Evolutionary conservation across 2,797 vertebrate species (phyloP), one percentile per base, ranked within the genome.

Genomic region (Arremon brunneinucha): DNA sequence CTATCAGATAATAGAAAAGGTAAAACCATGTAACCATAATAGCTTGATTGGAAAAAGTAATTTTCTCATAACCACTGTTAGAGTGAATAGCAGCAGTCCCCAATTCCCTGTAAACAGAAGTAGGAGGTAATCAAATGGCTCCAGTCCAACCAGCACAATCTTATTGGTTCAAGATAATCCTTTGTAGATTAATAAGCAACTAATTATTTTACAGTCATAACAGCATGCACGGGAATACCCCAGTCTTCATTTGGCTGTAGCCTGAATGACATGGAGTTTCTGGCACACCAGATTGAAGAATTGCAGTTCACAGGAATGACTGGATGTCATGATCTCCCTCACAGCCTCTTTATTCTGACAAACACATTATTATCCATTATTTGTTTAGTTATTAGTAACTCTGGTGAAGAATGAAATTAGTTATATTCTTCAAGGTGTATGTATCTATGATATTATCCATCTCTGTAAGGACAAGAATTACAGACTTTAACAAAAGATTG

Each of bases 181-280:
- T 93, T 87, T 82, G 41, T 64, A 68, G 35, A 47, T 87, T 89
- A 91, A 89, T 92, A 84, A 94, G 55, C 57, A 83, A 68, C 74
- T 83, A 85, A 90, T 96, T 91, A 78, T 88, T 94, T 94, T 82
- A 34, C 43, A n/a, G 35, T 87, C 55, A 24, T 63, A 69, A 84
- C 67, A 92, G 50, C 57, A 41, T 69, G 39, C 34, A 59, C 0
- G 1, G 59, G 56, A 90, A 82, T 90, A 55, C 20, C 82, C 35
- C 50, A 47, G 0, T 69, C 47, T 89, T 82, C 74, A n/a, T 71
- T 76, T 76, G 27, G 5, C 63, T 84, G 39, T 35, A 63, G 43
- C 37, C 56, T 67, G 46, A 74, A 62, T 34, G 32, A 18, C 53
- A n/a, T 14, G 5, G 18, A 14, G 22, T 53, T 83, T 37, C 59